phyloP scores from a whole-genome alignment of 2,797 vertebrate species.

The Synanceia verrucosa region DNA sequence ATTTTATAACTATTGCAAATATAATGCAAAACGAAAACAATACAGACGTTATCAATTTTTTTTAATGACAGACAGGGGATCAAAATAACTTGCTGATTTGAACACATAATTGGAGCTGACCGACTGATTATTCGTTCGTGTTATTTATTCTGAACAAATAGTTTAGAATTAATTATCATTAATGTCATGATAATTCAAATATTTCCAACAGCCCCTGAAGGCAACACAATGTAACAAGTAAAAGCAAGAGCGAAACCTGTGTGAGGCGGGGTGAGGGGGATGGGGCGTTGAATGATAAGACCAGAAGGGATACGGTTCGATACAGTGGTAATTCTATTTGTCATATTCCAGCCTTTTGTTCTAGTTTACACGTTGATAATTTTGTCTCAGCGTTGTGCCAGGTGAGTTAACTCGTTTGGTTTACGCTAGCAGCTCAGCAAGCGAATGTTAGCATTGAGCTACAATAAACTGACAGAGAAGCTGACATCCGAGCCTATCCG shows the following conservation, averaged over 20 bases:
- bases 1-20: no score
- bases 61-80: no score
- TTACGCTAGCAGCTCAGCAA: background rate
- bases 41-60: no score
- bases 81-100: no score
- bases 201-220: conserved; percentile 39
- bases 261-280: conserved; percentile 56
- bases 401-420: background rate
- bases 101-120: no score
- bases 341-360: background rate
- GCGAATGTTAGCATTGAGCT: conserved; percentile 36
- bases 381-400: background rate
- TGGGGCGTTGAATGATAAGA: conserved; percentile 55
- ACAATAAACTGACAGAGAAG: conserved; percentile 16
- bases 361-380: background rate
- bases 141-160: background rate
- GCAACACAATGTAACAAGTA: conserved; percentile 16
- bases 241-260: conserved; percentile 19
- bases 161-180: no score
- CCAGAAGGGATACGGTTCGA: conserved; percentile 29
- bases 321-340: conserved; percentile 42
- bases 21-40: no score
- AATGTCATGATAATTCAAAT: fast-evolving
- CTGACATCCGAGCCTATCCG: conserved; percentile 45
- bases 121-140: no score